Evolutionary conservation across 2,797 vertebrate species (phyloP).

Genomic region (Thalassophryne amazonica): DNA sequence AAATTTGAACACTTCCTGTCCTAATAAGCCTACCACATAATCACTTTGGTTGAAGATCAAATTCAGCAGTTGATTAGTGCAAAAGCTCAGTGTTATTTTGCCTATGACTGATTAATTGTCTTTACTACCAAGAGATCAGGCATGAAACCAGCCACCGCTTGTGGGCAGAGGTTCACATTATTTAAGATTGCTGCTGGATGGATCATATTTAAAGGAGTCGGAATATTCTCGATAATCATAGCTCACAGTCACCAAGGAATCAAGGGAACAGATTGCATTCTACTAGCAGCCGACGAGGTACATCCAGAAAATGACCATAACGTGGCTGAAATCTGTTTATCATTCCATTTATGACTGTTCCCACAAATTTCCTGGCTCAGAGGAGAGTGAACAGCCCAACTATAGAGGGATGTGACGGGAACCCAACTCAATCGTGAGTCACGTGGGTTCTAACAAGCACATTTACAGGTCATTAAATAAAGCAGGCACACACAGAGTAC

Average conservation of each 20-base stretch:
- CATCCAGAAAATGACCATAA: conserved; percentile 24
- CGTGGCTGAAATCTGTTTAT: conserved; percentile 30
- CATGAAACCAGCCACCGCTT: conserved; percentile 11
- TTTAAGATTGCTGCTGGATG: conserved; percentile 10
- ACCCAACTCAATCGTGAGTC: conserved; percentile 15
- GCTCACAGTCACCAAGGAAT: conserved; percentile 20
- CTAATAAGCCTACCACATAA: neutral
- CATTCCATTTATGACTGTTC: conserved; percentile 40
- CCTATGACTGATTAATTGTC: neutral
- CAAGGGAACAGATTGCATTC: conserved; percentile 36
- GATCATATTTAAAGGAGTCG: conserved; percentile 16
- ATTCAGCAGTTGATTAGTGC: conserved; percentile 20
- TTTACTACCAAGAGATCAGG: conserved; percentile 20
- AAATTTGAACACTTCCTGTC: conserved; percentile 6
- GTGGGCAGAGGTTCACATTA: neutral
- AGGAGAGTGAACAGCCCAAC: conserved; percentile 23
- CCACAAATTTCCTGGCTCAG: conserved; percentile 55
- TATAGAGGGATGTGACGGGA: conserved; percentile 17
- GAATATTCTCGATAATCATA: conserved; percentile 13
- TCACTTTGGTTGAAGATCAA: neutral
- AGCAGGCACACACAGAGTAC: neutral
- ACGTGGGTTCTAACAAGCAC: neutral
- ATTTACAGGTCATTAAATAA: too few species aligned
- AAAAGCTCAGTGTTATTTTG: conserved; percentile 12
- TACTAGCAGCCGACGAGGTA: conserved; percentile 5